Evolutionary conservation across 2,797 vertebrate species (phyloP).

Genomic region (Smutsia gigantea): DNA sequence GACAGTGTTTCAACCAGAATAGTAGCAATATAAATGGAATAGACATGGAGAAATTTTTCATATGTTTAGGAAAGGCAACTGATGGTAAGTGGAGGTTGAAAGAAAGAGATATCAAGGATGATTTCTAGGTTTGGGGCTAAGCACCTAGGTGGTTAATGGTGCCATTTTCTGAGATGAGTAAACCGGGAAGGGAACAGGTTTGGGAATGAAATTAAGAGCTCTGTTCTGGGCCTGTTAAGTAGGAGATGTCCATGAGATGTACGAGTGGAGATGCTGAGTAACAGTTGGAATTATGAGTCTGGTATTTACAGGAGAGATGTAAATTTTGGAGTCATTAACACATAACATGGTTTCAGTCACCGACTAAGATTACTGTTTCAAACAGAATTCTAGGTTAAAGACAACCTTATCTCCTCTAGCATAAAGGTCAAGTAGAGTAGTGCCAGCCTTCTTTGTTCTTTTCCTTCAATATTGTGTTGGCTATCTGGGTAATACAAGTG

Average conservation of each 20-base stretch:
- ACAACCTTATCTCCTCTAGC: not conserved
- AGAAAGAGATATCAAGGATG: not conserved
- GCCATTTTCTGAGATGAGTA: constrained; percentile 16
- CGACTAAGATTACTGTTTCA: not conserved
- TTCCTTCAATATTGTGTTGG: not conserved
- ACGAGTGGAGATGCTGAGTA: not conserved
- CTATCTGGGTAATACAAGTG: not conserved
- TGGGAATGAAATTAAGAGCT: not conserved
- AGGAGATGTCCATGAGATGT: not conserved
- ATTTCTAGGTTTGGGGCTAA: not conserved
- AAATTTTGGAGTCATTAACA: not conserved
- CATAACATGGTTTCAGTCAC: not conserved
- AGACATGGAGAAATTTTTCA: not conserved
- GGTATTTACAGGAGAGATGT: not conserved
- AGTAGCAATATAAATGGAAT: not conserved
- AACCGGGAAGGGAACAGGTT: not conserved
- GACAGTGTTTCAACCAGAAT: not conserved
- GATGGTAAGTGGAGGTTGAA: not conserved
- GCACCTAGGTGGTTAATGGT: not conserved
- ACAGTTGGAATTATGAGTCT: not conserved
- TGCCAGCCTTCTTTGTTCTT: not conserved
- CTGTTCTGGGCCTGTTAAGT: not conserved
- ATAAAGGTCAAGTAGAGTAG: not conserved
- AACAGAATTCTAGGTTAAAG: not conserved
- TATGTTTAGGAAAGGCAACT: not conserved